These are phyloP conservation scores for Elaphurus davidianus DNA, from an alignment of 2,113 vertebrate species.

Conservation along the genomic window DNA sequence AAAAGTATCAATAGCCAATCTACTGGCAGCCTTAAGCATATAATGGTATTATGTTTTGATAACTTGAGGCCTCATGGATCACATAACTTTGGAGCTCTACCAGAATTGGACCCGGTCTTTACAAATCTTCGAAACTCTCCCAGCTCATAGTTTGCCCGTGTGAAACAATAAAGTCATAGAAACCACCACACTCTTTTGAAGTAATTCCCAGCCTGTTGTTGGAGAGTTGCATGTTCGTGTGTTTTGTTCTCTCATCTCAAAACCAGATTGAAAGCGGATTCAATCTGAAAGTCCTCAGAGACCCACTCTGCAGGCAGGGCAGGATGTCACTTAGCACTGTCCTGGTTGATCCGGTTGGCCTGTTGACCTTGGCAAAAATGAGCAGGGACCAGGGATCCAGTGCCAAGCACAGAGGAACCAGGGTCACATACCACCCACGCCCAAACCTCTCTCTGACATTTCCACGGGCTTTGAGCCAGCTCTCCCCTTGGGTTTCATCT, in stretches of 20 bases:
- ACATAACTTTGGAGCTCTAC: background rate
- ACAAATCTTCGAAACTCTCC: background rate
- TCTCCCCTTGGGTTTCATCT: slow-evolving; percentile 2
- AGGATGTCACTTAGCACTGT: background rate
- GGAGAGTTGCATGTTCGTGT: background rate
- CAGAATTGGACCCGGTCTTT: background rate
- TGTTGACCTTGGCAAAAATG: slow-evolving; percentile 39
- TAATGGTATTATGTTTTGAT: background rate
- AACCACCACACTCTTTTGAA: background rate
- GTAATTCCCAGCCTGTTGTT: background rate
- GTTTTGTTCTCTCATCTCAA: background rate
- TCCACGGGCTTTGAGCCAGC: background rate
- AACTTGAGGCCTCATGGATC: background rate
- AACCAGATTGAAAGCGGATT: background rate
- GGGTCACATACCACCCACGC: background rate
- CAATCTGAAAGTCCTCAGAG: background rate
- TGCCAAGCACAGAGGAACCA: slow-evolving; percentile 1
- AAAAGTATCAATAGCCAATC: background rate
- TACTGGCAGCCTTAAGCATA: background rate
- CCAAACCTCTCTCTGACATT: slow-evolving; percentile 49
- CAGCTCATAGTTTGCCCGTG: background rate
- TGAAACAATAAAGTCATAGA: background rate
- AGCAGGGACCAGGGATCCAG: background rate
- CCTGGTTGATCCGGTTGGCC: background rate
- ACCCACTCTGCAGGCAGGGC: background rate